These are phyloP conservation scores for Calycopis cecrops DNA, from an alignment of 1,140 invertebrate species.

Conservation along the genomic window DNA sequence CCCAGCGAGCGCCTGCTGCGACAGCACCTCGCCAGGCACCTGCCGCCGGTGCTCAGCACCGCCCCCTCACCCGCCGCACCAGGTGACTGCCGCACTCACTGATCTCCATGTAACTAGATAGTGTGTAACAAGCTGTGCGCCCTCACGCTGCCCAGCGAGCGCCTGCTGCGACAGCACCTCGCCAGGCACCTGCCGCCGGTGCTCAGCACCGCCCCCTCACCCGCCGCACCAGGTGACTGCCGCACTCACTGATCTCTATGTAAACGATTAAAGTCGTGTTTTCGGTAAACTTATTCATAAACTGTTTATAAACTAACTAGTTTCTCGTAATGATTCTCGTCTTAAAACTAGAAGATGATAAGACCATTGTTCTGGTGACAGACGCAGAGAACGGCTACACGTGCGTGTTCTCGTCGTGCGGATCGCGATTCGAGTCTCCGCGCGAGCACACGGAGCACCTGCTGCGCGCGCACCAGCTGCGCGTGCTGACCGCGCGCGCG, in stretches of 20 bases:
- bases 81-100: background rate
- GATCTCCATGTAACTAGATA: too few relatives aligned
- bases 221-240: background rate
- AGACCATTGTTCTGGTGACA: background rate
- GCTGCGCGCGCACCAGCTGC: slow-evolving; percentile 60
- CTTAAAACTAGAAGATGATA: too few relatives aligned
- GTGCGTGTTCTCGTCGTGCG: slow-evolving; percentile 62
- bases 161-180: slow-evolving; percentile 32
- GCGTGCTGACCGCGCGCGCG: slow-evolving; percentile 38
- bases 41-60: background rate
- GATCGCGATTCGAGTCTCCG: slow-evolving; percentile 40
- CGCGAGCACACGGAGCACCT: slow-evolving; percentile 60
- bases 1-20: slow-evolving; percentile 34
- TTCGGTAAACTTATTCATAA: too few relatives aligned
- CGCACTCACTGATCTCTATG: background rate
- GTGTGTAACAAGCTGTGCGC: slow-evolving; percentile 33
- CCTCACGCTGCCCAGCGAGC: slow-evolving; percentile 31
- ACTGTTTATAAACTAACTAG: too few relatives aligned
- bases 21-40: slow-evolving; percentile 29
- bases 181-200: slow-evolving; percentile 20
- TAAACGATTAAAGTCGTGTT: too few relatives aligned
- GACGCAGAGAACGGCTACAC: slow-evolving; percentile 28
- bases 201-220: background rate
- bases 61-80: slow-evolving; percentile 2
- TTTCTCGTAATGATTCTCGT: too few relatives aligned